Evolutionary conservation across 2,797 vertebrate species (phyloP).

Genomic region (Erethizon dorsatum): DNA sequence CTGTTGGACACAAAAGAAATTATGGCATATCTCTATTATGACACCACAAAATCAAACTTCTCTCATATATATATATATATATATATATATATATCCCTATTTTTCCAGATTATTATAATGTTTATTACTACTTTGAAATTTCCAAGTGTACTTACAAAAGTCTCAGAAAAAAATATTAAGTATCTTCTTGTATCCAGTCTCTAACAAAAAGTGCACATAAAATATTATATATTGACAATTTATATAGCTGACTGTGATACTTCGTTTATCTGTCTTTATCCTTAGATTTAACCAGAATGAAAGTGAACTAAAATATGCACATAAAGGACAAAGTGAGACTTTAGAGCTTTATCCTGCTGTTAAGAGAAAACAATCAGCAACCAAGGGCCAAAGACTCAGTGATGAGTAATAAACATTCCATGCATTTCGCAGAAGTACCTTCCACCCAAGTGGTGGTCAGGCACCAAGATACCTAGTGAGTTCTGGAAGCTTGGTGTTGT

Average conservation of each 20-base stretch:
- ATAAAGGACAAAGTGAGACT: neutral
- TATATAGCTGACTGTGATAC: neutral
- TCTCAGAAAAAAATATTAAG: neutral
- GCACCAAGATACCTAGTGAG: neutral
- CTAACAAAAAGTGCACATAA: neutral
- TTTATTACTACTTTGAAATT: conserved; percentile 51
- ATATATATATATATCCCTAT: neutral
- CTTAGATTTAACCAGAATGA: conserved; percentile 51
- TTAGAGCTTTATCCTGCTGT: neutral
- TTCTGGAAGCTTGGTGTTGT: neutral
- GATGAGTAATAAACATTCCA: neutral
- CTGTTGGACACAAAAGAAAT: neutral
- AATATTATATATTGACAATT: neutral
- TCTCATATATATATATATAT: neutral
- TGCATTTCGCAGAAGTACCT: neutral
- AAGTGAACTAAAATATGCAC: neutral
- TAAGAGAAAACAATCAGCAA: conserved; percentile 38
- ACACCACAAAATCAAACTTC: neutral
- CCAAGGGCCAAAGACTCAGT: neutral
- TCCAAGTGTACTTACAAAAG: neutral
- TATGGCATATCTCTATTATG: neutral
- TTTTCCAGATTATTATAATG: neutral
- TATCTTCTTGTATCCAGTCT: neutral
- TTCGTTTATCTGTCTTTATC: neutral
- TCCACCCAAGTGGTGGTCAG: neutral